Conservation (phyloP, 2,113 vertebrate species). For the Progne subis region DNA sequence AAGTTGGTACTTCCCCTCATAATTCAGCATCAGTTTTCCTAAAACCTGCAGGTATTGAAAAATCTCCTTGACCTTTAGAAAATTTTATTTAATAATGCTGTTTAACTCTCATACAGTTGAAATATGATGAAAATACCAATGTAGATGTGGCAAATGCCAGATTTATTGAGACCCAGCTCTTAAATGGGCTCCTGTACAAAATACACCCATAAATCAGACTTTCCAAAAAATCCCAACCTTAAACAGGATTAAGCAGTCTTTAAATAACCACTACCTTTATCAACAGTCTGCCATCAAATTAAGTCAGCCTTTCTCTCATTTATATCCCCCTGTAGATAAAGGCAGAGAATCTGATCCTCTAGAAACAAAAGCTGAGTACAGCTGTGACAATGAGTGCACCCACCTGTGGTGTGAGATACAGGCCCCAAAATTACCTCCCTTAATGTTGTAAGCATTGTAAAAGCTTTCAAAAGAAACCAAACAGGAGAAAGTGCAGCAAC, state of each 20-base stretch:
- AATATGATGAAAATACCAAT: not conserved
- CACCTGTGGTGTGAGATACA: not conserved
- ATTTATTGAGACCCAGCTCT: not conserved
- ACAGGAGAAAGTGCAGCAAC: not conserved
- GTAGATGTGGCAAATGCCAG: not conserved
- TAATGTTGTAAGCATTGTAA: not conserved
- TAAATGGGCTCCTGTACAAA: not conserved
- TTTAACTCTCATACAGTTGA: not conserved
- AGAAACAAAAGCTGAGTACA: not conserved
- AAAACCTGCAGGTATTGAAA: not conserved
- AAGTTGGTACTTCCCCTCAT: not conserved
- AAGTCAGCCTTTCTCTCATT: not conserved
- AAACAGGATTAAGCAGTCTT: not conserved
- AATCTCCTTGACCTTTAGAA: not conserved
- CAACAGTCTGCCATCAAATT: not conserved
- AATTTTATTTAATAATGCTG: not conserved
- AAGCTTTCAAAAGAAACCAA: slow-evolving; percentile 2
- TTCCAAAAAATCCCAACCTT: not conserved
- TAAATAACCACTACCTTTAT: not conserved
- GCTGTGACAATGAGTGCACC: not conserved
- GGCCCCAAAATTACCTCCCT: not conserved
- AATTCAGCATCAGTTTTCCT: not conserved
- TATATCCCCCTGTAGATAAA: not conserved
- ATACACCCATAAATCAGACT: not conserved
- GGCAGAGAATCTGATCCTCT: not conserved